Percentiles rank a stretch among this genome's conserved stretches.
These are phyloP conservation scores for Variabilichromis moorii DNA, from an alignment of 2,113 vertebrate species.

Conservation along the genomic window DNA sequence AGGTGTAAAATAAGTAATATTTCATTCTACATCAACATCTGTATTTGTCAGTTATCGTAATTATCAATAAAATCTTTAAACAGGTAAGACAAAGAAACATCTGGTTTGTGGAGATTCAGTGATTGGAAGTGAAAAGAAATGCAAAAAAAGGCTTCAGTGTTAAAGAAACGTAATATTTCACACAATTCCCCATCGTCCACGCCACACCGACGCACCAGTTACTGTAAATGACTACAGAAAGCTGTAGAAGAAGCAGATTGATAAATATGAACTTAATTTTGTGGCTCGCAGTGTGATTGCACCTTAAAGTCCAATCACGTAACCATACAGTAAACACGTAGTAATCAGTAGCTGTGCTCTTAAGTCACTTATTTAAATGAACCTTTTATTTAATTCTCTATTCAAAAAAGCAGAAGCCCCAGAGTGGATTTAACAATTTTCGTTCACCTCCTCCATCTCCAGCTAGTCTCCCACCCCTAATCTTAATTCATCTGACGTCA, in stretches of 20 bases:
- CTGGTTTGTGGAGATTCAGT: not conserved
- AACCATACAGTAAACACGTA: not conserved
- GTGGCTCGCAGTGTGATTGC: not conserved
- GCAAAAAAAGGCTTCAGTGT: not conserved
- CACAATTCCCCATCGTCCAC: not conserved
- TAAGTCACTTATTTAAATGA: not conserved
- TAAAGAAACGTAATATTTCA: not conserved
- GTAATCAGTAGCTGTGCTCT: not conserved
- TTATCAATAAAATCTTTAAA: not conserved
- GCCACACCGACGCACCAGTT: not conserved
- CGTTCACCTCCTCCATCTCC: slow-evolving; percentile 32
- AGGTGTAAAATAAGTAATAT: not conserved
- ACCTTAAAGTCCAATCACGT: not conserved
- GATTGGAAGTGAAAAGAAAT: not conserved
- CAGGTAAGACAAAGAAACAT: not conserved
- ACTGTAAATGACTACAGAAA: not conserved
- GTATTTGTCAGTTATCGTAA: not conserved
- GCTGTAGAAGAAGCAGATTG: not conserved
- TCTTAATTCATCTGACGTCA: slow-evolving; percentile 30
- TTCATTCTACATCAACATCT: not conserved
- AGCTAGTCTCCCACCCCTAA: slow-evolving; percentile 35
- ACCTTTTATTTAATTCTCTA: not conserved
- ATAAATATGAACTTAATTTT: not conserved
- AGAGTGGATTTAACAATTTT: slow-evolving; percentile 29
- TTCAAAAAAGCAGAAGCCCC: not conserved